Percentiles rank a stretch among this genome's conserved stretches.
phyloP scores from a whole-genome alignment of 2,797 vertebrate species.

The Pipistrellus pygmaeus region DNA sequence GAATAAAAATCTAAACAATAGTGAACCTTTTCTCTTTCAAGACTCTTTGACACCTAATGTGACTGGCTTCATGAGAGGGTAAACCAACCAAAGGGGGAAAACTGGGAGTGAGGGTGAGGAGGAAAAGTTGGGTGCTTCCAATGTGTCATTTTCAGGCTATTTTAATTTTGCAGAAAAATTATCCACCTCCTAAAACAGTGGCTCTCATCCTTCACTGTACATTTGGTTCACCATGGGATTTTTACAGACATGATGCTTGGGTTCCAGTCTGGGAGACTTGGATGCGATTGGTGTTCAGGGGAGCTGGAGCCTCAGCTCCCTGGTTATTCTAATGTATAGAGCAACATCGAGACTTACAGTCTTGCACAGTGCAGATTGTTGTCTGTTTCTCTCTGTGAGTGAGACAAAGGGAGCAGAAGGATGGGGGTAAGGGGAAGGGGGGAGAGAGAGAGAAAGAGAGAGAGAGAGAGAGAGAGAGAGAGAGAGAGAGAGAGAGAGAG shows the following conservation, averaged over 20 bases:
- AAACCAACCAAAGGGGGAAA: neutral
- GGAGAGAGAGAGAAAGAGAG: neutral
- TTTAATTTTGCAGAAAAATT: conserved; percentile 44
- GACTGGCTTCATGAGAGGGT: neutral
- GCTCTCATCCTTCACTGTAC: neutral
- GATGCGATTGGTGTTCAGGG: neutral
- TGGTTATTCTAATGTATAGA: neutral
- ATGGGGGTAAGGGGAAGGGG: neutral
- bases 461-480: neutral
- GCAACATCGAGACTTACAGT: neutral
- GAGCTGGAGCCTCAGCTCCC: neutral
- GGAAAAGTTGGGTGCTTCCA: neutral
- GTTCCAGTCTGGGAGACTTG: neutral
- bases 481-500: no score
- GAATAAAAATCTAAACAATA: neutral
- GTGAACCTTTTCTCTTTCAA: neutral
- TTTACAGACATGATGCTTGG: neutral
- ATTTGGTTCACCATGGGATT: neutral
- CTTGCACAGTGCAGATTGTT: neutral
- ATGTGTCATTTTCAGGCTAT: neutral
- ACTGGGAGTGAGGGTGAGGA: neutral
- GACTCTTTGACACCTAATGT: neutral
- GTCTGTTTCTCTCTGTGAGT: neutral
- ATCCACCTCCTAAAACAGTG: neutral
- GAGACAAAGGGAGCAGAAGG: neutral